Conservation (phyloP, 2,888 invertebrate species). For the Steinernema scapterisci region DNA sequence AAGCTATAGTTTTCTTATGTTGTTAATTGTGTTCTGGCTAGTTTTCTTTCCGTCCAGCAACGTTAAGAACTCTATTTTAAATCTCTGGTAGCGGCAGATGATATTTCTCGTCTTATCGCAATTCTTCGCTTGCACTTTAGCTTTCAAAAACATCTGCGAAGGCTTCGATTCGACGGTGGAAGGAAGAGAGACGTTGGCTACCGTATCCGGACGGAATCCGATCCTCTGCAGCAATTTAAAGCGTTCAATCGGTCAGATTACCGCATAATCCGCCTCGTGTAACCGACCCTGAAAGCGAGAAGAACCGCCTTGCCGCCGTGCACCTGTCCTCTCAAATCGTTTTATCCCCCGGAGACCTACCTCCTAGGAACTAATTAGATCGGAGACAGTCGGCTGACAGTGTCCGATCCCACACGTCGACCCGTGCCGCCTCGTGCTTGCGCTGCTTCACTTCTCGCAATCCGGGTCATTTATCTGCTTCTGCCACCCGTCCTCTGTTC, state of each 20-base stretch:
- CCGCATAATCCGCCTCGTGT: constrained; percentile 27
- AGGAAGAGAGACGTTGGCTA: background rate
- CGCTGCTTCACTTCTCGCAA: constrained; percentile 8
- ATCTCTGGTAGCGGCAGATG: background rate
- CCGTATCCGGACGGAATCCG: background rate
- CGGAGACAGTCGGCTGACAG: constrained; percentile 25
- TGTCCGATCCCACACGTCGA: background rate
- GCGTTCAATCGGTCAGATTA: background rate
- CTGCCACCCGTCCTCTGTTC: background rate
- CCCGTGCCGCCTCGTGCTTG: constrained; percentile 2
- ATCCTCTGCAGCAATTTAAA: background rate
- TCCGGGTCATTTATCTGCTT: constrained; percentile 23
- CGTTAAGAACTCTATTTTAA: too few relatives aligned
- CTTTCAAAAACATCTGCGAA: background rate
- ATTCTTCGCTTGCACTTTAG: background rate
- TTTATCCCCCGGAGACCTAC: constrained; percentile 9
- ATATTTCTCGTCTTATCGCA: background rate
- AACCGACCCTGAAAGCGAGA: constrained; percentile 13
- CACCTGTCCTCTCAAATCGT: constrained; percentile 73
- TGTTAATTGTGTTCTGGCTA: too few relatives aligned
- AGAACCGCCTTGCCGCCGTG: constrained; percentile 70
- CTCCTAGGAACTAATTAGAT: background rate
- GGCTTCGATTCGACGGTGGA: background rate
- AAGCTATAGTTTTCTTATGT: too few relatives aligned
- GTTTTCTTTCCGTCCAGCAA: too few relatives aligned